phyloP scores from a whole-genome alignment of 2,113 vertebrate genomes.

The Melanostigma gelatinosum region DNA sequence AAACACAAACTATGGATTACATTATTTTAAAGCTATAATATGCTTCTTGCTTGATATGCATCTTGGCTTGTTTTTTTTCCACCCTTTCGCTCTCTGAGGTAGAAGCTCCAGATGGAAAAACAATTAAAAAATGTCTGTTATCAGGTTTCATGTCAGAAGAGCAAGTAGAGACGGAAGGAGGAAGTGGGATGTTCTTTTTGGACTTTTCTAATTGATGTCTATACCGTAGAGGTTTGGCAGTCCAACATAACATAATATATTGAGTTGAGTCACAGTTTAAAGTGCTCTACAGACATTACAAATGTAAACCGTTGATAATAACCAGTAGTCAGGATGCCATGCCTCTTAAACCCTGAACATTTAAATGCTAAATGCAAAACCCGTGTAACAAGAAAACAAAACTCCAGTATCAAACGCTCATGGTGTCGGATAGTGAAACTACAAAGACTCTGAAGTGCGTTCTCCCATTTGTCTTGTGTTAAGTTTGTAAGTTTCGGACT shows the following conservation, averaged over 20 bases:
- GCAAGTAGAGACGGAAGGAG: neutral
- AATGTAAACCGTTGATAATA: neutral
- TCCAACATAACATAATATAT: neutral
- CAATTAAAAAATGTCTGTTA: neutral
- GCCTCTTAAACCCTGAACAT: neutral
- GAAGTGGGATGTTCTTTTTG: neutral
- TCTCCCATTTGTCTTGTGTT: conserved; percentile 2
- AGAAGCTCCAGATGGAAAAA: neutral
- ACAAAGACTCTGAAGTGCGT: neutral
- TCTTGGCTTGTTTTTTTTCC: neutral
- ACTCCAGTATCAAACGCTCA: neutral
- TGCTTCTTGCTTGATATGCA: conserved; percentile 16
- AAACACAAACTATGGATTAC: conserved; percentile 51
- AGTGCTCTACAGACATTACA: neutral
- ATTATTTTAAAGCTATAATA: conserved; percentile 27
- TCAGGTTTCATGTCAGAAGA: neutral
- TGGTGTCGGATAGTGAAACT: neutral
- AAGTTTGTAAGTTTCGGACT: conserved; percentile 1
- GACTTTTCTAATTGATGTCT: neutral
- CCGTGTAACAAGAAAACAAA: neutral
- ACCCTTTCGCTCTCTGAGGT: neutral
- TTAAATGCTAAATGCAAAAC: neutral
- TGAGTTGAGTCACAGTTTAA: neutral
- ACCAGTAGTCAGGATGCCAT: neutral
- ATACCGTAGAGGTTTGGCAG: neutral